These are phyloP conservation scores for Podilymbus podiceps DNA, from an alignment of 2,113 vertebrate genomes.

Conservation along the genomic window DNA sequence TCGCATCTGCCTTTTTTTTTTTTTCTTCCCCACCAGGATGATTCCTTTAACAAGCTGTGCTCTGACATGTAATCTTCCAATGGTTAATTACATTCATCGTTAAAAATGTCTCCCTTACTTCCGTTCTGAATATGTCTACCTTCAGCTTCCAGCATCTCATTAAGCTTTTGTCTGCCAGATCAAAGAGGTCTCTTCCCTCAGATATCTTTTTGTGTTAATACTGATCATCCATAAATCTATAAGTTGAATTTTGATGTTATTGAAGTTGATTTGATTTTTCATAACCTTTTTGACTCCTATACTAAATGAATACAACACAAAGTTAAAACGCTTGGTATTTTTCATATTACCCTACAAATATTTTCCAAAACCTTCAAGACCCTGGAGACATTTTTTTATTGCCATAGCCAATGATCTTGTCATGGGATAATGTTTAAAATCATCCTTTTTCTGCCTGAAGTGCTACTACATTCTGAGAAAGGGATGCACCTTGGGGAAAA, in stretches of 20 bases:
- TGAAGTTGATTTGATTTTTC: background rate
- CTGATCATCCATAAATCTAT: background rate
- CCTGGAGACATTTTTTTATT: background rate
- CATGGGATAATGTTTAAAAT: background rate
- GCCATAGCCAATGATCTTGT: background rate
- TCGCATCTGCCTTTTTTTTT: background rate
- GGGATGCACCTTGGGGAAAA: background rate
- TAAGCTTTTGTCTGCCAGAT: background rate
- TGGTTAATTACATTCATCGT: background rate
- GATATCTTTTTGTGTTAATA: background rate
- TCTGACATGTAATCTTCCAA: background rate
- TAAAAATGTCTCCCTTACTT: background rate
- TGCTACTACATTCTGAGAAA: background rate
- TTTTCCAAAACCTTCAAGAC: background rate
- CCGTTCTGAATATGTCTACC: background rate
- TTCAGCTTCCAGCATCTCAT: background rate
- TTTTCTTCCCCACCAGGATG: background rate
- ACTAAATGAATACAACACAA: background rate
- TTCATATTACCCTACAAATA: background rate
- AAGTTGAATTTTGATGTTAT: background rate
- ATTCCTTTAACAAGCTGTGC: background rate
- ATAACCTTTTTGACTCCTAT: background rate
- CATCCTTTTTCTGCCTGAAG: background rate
- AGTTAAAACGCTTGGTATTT: background rate
- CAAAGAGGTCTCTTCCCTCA: background rate